Conservation (phyloP, 2,113 vertebrate genomes). For the Naja naja region DNA sequence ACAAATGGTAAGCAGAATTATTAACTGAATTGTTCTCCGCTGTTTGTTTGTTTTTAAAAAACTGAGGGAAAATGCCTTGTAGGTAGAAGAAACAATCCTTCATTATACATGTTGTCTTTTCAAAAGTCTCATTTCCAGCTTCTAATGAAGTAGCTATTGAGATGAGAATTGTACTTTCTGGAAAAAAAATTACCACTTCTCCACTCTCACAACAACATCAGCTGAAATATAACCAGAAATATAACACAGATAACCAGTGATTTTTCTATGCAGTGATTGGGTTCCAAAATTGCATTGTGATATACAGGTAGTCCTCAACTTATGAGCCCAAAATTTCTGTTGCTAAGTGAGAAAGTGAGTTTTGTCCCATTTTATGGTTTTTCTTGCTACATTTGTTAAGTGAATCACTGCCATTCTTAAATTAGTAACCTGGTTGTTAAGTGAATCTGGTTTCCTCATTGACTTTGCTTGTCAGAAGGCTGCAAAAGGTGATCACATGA, state of each 20-base stretch:
- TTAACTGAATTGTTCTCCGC: neutral
- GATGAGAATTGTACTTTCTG: neutral
- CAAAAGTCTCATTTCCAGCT: neutral
- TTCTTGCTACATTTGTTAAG: neutral
- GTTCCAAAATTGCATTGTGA: neutral
- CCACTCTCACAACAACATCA: neutral
- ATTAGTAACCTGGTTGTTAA: neutral
- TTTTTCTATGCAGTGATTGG: neutral
- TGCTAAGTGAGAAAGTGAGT: neutral
- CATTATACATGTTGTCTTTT: neutral
- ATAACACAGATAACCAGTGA: neutral
- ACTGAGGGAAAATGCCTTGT: neutral
- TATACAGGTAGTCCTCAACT: neutral
- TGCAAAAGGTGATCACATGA: neutral
- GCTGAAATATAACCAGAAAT: neutral
- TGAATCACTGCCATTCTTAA: neutral
- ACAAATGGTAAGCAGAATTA: neutral
- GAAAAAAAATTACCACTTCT: neutral
- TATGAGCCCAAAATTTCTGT: neutral
- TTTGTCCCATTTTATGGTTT: neutral
- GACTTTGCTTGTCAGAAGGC: neutral
- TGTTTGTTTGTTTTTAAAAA: neutral
- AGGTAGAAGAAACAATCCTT: neutral
- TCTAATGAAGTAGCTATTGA: neutral
- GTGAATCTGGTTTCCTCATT: neutral